Evolutionary conservation across 2,113 vertebrate species (phyloP).

Genomic region (Malurus alboscapulatus): DNA sequence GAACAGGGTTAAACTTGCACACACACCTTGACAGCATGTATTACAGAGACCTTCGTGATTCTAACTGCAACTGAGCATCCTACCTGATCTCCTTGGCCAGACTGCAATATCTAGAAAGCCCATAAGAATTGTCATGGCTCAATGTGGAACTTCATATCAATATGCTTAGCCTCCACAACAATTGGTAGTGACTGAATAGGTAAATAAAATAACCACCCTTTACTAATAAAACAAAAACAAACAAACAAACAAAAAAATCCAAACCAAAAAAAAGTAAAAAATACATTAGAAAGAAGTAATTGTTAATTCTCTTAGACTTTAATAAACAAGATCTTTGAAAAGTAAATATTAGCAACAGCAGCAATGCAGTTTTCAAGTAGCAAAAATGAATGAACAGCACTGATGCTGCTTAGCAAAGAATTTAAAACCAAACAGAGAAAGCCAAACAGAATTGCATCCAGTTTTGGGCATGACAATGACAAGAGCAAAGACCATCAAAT

Average conservation of each 20-base stretch:
- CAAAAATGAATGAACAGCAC: not conserved
- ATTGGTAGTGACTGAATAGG: accelerated
- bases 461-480: not conserved
- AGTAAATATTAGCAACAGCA: not conserved
- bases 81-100: not conserved
- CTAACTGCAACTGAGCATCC: not conserved
- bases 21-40: not conserved
- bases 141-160: not conserved
- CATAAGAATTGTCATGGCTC: not conserved
- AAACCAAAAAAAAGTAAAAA: not conserved
- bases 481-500: not conserved
- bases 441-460: not conserved
- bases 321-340: not conserved
- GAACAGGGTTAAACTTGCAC: not conserved
- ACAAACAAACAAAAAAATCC: not conserved
- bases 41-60: not conserved
- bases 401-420: not conserved
- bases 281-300: not conserved
- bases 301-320: not conserved
- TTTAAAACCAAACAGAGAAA: not conserved
- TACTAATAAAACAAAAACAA: not conserved
- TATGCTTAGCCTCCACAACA: not conserved
- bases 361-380: not conserved
- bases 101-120: not conserved
- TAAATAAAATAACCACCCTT: not conserved